phyloP scores from a whole-genome alignment of 2,797 vertebrate species.

The Squalus acanthias region DNA sequence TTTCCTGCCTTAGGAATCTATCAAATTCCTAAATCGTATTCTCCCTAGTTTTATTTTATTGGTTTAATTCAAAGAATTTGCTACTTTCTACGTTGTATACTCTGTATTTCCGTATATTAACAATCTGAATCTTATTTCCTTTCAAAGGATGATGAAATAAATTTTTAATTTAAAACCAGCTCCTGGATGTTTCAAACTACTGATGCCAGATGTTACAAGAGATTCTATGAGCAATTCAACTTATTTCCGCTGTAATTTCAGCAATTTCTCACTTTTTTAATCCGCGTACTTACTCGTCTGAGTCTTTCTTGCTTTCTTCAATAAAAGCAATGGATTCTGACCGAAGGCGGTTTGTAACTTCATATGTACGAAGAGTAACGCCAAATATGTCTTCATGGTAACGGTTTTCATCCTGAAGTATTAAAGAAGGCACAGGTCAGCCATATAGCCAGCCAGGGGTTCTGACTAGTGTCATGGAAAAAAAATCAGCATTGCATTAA shows the following conservation, averaged over 20 bases:
- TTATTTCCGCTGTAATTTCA: not conserved
- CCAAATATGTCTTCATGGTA: slow-evolving; percentile 98
- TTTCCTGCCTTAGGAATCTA: not conserved
- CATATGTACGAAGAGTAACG: slow-evolving; percentile 90
- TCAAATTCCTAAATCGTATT: not conserved
- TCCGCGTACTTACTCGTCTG: slow-evolving; percentile 76
- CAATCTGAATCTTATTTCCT: not conserved
- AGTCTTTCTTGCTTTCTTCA: slow-evolving; percentile 93
- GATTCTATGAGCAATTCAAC: not conserved
- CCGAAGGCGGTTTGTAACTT: slow-evolving; percentile 94
- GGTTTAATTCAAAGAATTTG: not conserved
- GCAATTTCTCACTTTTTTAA: not conserved
- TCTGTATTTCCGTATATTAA: not conserved
- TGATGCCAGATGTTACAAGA: not conserved
- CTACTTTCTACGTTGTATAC: not conserved
- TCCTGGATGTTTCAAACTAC: not conserved
- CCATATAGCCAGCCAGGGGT: not conserved
- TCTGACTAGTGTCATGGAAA: no score
- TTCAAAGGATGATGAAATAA: not conserved
- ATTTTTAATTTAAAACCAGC: not conserved
- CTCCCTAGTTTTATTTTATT: not conserved
- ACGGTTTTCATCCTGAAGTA: slow-evolving; percentile 81
- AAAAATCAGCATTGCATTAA: not conserved
- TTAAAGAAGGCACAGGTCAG: not conserved
- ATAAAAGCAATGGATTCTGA: slow-evolving; percentile 98